Base-by-base conservation (phyloP, 1,140 invertebrate genomes). In the Papilio glaucus region DNA sequence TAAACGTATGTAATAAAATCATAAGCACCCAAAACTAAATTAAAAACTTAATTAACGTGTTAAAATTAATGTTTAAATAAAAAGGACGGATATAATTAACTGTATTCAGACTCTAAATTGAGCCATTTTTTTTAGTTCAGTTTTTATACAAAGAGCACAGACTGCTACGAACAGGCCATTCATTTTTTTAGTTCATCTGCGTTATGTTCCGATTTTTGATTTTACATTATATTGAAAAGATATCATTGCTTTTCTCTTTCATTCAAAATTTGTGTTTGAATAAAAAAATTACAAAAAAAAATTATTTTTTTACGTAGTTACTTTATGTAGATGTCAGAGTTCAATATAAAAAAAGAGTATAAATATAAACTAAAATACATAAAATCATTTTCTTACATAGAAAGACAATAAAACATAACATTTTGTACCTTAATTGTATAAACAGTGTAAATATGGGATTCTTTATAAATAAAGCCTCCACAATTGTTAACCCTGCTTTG, bases 401-500 rank as follows among this genome's bases (percentile, higher is more conserved):
- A 62, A 72, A 41, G 29, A 38, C 6, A 15, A 72, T 33, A 67
- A 42, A 72, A 39, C 39, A 49, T 72, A 72, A 72, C 71, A 73
- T 73, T 75, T 75, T 74, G 73, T 75, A 75, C 73, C 69, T 29
- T 75, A 71, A 71, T 41, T 67, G 69, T 24, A 61, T 69, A 57
- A 71, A 71, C 73, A 75, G 69, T 60, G 73, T 68, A 71, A 37
- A 67, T 68, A 71, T 29, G 49, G 73, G 61, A 75, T 60, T 71
- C 61, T 74, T 71, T 60, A 71, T n/a, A 71, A 75, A 75, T 41
- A 74, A 75, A 75, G 73, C 73, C 73, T 75, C 73, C 69, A 71
- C 69, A 67, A 62, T 57, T 65, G 8, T 15, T 57, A 15, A 75
- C 69, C 69, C 69, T 75, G 62, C 53, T 65, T 72, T 72, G 67